Evolutionary conservation across 2,797 vertebrate species (phyloP).

Genomic region (Fistularia tabacaria): DNA sequence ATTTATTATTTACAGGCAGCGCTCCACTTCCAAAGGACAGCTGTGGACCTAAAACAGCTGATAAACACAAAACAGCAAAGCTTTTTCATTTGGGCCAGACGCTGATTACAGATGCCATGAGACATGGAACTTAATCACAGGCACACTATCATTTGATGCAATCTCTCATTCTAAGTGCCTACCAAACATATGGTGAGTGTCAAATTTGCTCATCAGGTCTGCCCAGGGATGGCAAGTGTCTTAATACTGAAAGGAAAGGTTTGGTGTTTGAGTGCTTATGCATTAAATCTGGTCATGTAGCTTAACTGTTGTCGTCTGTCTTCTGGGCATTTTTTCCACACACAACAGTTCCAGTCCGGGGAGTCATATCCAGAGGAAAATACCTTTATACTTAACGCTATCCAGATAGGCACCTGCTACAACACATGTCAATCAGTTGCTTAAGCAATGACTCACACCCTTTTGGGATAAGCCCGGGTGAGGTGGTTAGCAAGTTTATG

Average conservation of each 20-base stretch:
- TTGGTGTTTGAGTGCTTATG: slow-evolving; percentile 15
- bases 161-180: slow-evolving; percentile 61
- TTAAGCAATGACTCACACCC: slow-evolving; percentile 60
- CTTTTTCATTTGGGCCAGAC: slow-evolving; percentile 80
- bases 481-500: slow-evolving; percentile 63
- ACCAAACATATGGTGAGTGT: slow-evolving; percentile 60
- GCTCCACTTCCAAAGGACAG: slow-evolving; percentile 74
- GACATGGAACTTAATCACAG: slow-evolving; percentile 74
- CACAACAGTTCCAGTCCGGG: slow-evolving; percentile 3
- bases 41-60: slow-evolving; percentile 79
- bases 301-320: slow-evolving; percentile 5
- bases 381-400: slow-evolving; percentile 14
- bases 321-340: slow-evolving; percentile 5
- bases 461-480: slow-evolving; percentile 51
- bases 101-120: slow-evolving; percentile 80
- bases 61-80: slow-evolving; percentile 72
- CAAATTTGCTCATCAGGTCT: slow-evolving; percentile 65
- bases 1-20: slow-evolving; percentile 75
- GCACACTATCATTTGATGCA: slow-evolving; percentile 76
- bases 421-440: slow-evolving; percentile 58
- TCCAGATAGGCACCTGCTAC: slow-evolving; percentile 57
- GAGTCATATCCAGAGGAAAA: slow-evolving; percentile 13
- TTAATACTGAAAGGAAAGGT: slow-evolving; percentile 40
- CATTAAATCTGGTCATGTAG: slow-evolving; percentile 12
- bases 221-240: slow-evolving; percentile 39